phyloP scores from a whole-genome alignment of 37 sponge, comb jelly and placozoan genomes.

The Chondrosia reniformis region DNA sequence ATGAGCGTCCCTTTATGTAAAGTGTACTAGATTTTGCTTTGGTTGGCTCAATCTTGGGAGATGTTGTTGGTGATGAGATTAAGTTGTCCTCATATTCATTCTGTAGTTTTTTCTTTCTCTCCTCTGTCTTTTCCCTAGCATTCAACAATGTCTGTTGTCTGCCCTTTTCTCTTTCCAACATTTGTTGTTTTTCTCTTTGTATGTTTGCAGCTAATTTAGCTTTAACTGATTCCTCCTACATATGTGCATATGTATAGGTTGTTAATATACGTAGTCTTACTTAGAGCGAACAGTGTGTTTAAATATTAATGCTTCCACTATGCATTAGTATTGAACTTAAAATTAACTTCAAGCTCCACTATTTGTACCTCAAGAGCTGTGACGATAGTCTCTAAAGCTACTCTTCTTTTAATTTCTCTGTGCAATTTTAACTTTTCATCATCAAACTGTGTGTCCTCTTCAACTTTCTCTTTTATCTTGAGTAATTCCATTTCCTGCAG shows the following conservation, averaged over 20 bases:
- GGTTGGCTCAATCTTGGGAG: no score
- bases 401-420: constrained; percentile 20
- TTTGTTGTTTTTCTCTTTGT: background rate
- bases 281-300: background rate
- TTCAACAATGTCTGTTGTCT: background rate
- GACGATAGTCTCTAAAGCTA: constrained; percentile 28
- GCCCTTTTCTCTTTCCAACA: background rate
- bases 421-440: background rate
- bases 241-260: no score
- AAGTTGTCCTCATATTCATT: background rate
- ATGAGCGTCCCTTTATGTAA: no score
- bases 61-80: background rate
- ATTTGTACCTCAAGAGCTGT: constrained; percentile 23
- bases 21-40: no score
- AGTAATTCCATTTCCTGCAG: background rate
- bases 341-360: no score
- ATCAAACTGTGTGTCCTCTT: background rate
- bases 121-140: background rate
- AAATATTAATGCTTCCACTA: background rate
- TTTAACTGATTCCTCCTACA: constrained; percentile 4
- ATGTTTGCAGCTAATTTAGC: constrained; percentile 3
- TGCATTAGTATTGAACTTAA: no score
- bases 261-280: background rate
- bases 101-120: background rate
- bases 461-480: background rate